A percentile compares a stretch with the other conserved stretches of the same genome.
phyloP scores from a whole-genome alignment of 1,140 invertebrate species.

The Brachionus calyciflorus region DNA sequence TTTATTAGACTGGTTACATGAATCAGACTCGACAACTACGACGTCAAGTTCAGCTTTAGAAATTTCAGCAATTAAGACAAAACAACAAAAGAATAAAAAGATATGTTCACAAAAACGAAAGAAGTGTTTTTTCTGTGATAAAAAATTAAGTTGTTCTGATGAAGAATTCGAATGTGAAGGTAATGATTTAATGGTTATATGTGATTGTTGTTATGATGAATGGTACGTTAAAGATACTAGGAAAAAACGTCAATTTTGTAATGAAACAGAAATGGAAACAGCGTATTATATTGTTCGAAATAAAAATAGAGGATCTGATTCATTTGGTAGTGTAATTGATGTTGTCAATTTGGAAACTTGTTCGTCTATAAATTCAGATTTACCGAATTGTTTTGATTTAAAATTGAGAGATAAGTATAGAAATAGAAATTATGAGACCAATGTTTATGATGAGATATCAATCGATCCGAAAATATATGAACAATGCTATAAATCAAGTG shows the following conservation, averaged over 20 bases:
- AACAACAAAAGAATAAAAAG: too few species aligned
- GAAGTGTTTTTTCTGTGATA: background rate
- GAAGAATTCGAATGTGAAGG: background rate
- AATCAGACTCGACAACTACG: background rate
- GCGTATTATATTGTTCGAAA: constrained; percentile 20
- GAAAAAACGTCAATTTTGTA: background rate
- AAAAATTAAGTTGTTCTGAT: background rate
- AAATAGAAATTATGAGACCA: background rate
- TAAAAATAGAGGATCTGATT: background rate
- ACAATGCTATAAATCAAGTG: background rate
- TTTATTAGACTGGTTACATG: background rate
- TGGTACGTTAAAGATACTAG: background rate
- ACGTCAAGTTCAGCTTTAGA: background rate
- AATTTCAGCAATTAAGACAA: background rate
- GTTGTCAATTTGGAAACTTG: constrained; percentile 18
- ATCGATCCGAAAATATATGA: background rate
- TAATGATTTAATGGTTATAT: background rate
- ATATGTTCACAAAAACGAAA: background rate
- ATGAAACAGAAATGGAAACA: background rate
- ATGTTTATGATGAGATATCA: constrained; percentile 1
- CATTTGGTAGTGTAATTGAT: constrained; percentile 2
- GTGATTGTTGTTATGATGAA: background rate
- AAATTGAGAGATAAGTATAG: background rate
- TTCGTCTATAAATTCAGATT: background rate
- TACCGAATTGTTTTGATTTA: background rate